phyloP scores from a whole-genome alignment of 2,888 invertebrate species.

The Kuschelorhynchus macadamiae region DNA sequence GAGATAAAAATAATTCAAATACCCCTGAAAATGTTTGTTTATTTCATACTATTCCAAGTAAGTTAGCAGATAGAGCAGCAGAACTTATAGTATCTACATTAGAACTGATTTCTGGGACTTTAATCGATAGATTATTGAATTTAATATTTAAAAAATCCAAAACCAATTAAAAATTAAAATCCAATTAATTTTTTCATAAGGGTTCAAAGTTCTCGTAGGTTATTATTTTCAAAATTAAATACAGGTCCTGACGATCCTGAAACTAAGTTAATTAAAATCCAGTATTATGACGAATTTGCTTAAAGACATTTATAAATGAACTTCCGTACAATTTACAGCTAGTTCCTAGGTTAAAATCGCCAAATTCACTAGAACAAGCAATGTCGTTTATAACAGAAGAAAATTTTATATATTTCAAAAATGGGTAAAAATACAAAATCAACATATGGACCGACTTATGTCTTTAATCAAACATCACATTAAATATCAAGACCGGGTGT shows the following conservation, averaged over 20 bases:
- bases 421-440: background rate
- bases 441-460: no score
- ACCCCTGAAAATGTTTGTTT: slow-evolving; percentile 13
- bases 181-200: slow-evolving; percentile 5
- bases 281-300: slow-evolving; percentile 1
- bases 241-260: background rate
- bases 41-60: slow-evolving; percentile 19
- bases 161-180: slow-evolving; percentile 13
- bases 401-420: slow-evolving; percentile 6
- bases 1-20: background rate
- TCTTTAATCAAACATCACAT: no score
- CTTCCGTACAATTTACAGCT: background rate
- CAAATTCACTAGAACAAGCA: background rate
- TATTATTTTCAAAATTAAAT: slow-evolving; percentile 20
- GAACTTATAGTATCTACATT: slow-evolving; percentile 9
- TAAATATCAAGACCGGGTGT: no score
- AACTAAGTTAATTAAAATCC: background rate
- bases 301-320: slow-evolving; percentile 1
- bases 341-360: background rate
- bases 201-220: slow-evolving; percentile 5
- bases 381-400: slow-evolving; percentile 3
- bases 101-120: background rate
- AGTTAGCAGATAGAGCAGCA: slow-evolving; percentile 25
- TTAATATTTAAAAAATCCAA: slow-evolving; percentile 12
- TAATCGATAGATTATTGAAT: slow-evolving; percentile 17